These are phyloP conservation scores for Luffia ferchaultella DNA, from an alignment of 2,888 invertebrate genomes.

Conservation along the genomic window DNA sequence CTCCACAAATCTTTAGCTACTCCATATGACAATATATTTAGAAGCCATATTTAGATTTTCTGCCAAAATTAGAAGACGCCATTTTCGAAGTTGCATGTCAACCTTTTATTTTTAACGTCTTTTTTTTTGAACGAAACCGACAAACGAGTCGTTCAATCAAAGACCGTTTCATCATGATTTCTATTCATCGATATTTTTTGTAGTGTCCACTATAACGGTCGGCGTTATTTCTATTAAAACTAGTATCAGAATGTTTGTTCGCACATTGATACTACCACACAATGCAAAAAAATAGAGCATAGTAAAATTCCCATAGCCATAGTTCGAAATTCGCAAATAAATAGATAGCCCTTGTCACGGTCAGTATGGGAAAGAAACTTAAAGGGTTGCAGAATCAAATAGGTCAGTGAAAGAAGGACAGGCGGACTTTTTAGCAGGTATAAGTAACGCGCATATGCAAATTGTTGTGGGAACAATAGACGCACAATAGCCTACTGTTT, in stretches of 20 bases:
- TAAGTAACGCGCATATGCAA: neutral
- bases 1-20: too few relatives aligned
- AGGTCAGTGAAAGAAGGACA: constrained; percentile 39
- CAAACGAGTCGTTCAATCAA: constrained; percentile 27
- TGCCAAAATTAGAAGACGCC: too few relatives aligned
- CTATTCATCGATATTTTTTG: neutral
- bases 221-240: constrained; percentile 37
- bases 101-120: too few relatives aligned
- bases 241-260: constrained; percentile 48
- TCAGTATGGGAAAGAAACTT: constrained; percentile 47
- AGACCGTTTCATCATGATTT: constrained; percentile 31
- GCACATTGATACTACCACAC: constrained; percentile 38
- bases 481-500: too few relatives aligned
- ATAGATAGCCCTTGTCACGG: constrained; percentile 35
- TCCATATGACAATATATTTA: too few relatives aligned
- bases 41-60: too few relatives aligned
- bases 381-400: constrained; percentile 39
- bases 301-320: constrained; percentile 46
- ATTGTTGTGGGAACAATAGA: neutral
- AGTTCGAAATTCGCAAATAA: constrained; percentile 14
- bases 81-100: too few relatives aligned
- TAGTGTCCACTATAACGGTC: neutral
- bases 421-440: neutral
- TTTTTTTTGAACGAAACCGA: too few relatives aligned
- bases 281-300: constrained; percentile 62